phyloP scores from a whole-genome alignment of 2,113 vertebrate species.

The Cisticola juncidis region DNA sequence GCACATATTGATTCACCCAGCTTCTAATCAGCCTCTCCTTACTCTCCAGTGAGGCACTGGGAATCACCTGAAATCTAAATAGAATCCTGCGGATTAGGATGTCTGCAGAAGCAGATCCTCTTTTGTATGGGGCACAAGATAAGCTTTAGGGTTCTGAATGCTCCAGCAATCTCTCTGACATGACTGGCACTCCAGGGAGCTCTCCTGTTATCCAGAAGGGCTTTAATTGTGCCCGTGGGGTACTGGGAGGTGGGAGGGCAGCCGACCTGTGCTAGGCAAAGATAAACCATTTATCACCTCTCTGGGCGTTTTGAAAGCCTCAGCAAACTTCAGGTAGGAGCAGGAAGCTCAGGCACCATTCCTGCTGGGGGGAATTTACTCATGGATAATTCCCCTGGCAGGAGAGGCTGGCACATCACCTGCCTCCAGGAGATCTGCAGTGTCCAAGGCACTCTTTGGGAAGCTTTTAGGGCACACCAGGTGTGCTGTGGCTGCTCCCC shows the following conservation, averaged over 20 bases:
- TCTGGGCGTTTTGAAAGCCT: constrained; percentile 14
- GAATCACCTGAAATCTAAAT: constrained; percentile 36
- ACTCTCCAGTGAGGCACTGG: background rate
- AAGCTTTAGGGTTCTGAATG: constrained; percentile 21
- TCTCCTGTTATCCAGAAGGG: constrained; percentile 13
- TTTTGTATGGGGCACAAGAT: constrained; percentile 23
- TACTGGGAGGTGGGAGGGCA: background rate
- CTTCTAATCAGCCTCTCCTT: constrained; percentile 37
- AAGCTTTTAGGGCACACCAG: background rate
- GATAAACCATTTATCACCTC: constrained; percentile 42
- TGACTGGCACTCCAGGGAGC: constrained; percentile 28
- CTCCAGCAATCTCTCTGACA: background rate
- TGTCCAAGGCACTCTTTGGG: background rate
- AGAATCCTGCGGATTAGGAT: constrained; percentile 36
- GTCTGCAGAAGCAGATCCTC: constrained; percentile 25
- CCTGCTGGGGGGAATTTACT: background rate
- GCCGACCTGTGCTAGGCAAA: background rate
- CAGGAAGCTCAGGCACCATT: background rate
- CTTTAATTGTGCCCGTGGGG: constrained; percentile 27
- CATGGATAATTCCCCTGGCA: background rate
- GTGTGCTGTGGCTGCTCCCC: background rate
- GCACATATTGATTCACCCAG: constrained; percentile 31
- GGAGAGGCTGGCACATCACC: background rate
- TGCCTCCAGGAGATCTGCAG: background rate
- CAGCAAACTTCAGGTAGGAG: background rate